A percentile compares a stretch with the other conserved stretches of the same genome.
Evolutionary conservation across 92 coral and sea anemone species (phyloP).

Genomic region (Paramuricea clavata): DNA sequence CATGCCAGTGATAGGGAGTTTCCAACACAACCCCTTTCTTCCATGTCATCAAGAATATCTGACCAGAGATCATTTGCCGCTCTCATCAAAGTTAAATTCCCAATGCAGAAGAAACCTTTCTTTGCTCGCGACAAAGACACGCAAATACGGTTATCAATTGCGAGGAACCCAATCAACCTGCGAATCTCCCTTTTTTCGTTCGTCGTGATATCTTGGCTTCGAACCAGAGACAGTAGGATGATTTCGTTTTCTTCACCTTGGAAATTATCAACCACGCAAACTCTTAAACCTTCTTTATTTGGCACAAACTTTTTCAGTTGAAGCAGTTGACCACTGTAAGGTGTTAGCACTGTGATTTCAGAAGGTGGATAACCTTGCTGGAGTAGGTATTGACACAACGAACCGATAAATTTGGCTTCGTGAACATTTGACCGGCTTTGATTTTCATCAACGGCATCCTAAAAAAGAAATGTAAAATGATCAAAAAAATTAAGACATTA

Average conservation of each 20-base stretch:
- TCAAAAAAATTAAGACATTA: background rate
- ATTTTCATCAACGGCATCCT: slow-evolving; percentile 89
- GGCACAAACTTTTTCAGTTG: slow-evolving; percentile 81
- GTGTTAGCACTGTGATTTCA: slow-evolving; percentile 88
- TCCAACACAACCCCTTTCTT: slow-evolving; percentile 67
- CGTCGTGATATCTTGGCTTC: slow-evolving; percentile 93
- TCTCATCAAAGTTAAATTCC: slow-evolving; percentile 38
- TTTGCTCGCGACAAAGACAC: slow-evolving; percentile 96
- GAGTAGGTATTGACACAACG: slow-evolving; percentile 89
- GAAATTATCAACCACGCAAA: slow-evolving; percentile 96
- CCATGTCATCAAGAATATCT: slow-evolving; percentile 45
- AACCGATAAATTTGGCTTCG: slow-evolving; percentile 90
- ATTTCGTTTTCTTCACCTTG: slow-evolving; percentile 99
- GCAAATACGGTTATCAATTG: slow-evolving; percentile 90
- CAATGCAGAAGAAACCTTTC: slow-evolving; percentile 69
- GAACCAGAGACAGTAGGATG: slow-evolving; percentile 89
- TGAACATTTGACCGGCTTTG: slow-evolving; percentile 87
- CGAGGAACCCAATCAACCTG: slow-evolving; percentile 81
- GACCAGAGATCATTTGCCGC: slow-evolving; percentile 40
- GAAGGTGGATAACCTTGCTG: slow-evolving; percentile 87
- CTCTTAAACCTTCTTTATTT: slow-evolving; percentile 82
- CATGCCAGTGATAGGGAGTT: slow-evolving; percentile 74
- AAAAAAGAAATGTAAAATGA: background rate
- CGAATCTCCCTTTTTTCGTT: slow-evolving; percentile 8
- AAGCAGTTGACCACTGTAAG: slow-evolving; percentile 93